These are phyloP conservation scores for Pseudorhombus dupliciocellatus DNA, from an alignment of 2,113 vertebrate species.

Conservation along the genomic window DNA sequence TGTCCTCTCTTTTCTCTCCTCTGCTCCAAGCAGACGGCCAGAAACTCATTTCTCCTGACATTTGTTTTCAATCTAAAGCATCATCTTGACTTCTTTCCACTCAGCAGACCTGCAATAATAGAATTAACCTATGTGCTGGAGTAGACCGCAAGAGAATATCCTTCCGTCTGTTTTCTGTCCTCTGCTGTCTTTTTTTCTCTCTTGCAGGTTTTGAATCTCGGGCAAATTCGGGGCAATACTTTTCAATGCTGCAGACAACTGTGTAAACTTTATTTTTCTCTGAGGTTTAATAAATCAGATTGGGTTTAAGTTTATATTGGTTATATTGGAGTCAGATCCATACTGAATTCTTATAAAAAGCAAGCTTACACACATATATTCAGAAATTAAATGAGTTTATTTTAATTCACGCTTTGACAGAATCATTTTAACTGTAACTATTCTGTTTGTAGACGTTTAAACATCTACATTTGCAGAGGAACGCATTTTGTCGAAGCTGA, in stretches of 20 bases:
- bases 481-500: not conserved
- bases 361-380: not conserved
- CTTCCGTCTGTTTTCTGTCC: constrained; percentile 52
- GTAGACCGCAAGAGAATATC: constrained; percentile 53
- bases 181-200: constrained; percentile 7
- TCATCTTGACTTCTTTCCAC: constrained; percentile 71
- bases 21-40: constrained; percentile 22
- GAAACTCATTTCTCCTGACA: constrained; percentile 77
- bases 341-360: too few relatives aligned
- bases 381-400: not conserved
- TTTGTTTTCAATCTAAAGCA: constrained; percentile 83
- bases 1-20: constrained; percentile 20
- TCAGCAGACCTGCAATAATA: constrained; percentile 77
- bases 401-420: not conserved
- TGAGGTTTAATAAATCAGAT: not conserved
- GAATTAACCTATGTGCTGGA: constrained; percentile 76
- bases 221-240: not conserved
- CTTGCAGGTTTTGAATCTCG: constrained; percentile 1
- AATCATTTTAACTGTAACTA: not conserved
- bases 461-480: not conserved
- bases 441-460: not conserved
- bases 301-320: not conserved
- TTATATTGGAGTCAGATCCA: too few relatives aligned
- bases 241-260: not conserved
- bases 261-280: not conserved